Conservation (phyloP, 1,140 invertebrate genomes). For the Lepeophtheirus salmonis region DNA sequence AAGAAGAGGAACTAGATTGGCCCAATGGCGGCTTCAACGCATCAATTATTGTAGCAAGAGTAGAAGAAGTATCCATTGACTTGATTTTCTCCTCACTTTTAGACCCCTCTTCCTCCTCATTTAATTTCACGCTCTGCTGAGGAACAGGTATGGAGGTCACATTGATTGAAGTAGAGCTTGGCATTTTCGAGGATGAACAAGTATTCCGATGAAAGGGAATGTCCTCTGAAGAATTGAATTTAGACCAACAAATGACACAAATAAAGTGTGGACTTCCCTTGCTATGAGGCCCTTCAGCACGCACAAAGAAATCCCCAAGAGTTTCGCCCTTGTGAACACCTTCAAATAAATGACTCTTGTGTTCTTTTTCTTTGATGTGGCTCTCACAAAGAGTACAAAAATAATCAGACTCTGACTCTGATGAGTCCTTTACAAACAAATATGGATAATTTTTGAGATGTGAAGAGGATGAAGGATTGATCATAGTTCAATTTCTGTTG, state of each 20-base stretch:
- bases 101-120: background rate
- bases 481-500: too few species aligned
- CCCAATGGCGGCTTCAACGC: background rate
- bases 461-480: background rate
- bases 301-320: background rate
- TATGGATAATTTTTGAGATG: background rate
- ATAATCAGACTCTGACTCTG: background rate
- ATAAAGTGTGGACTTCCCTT: background rate
- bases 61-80: background rate
- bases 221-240: background rate
- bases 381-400: slow-evolving; percentile 16
- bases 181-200: background rate
- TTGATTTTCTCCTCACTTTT: background rate
- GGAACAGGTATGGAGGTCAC: too few species aligned
- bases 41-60: background rate
- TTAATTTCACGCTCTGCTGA: too few species aligned
- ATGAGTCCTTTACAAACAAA: background rate
- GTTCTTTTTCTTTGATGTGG: slow-evolving; percentile 2
- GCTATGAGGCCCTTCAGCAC: background rate
- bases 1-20: background rate
- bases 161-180: too few species aligned
- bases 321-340: slow-evolving; percentile 2
- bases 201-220: background rate
- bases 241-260: slow-evolving; percentile 11
- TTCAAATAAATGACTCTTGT: slow-evolving; percentile 4